Evolutionary conservation across 2,113 vertebrate genomes (phyloP), one percentile per base, ranked within the genome.

Genomic region (Cygnus buccinator): DNA sequence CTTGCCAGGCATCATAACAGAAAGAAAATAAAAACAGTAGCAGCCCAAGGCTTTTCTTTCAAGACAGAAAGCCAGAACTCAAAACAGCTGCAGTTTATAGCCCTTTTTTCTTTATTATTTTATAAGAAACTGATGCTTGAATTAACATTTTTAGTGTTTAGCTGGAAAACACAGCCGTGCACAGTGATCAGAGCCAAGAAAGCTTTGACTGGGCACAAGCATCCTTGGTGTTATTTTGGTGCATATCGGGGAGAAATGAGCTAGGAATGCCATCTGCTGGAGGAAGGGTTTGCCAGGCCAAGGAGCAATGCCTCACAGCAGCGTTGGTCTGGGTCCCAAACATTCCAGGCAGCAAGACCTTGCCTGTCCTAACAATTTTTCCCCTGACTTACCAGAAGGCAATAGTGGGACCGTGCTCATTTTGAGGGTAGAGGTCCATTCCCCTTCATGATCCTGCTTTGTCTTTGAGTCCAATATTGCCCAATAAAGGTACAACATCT

Each of bases 221-320:
- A 79, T 48, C 18, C 46, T 82, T 48, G 5, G 8, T 21, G 28
- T 54, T 35, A 33, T 72, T 72, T 52, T 26, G 8, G 31, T 29
- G 20, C 9, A 1, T 39, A 41, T 9, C 1, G 0, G 50, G 54
- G 58, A 97, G 93, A 95, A 94, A 92, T 50, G 63, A 94, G 78
- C 82, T 76, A 41, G 2, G 80, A 68, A 94, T 96, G 96, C 95
- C 96, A 97, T 73, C 96, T 97, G 81, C 94, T 96, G 96, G 97
- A 92, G 33, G 39, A 92, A 87, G 22, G 29, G 16, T 23, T 87
- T 83, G 55, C 62, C 65, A 72, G 83, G 33, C 65, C 35, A 48
- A 67, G 22, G 52, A 29, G 26, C 0, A 0, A 13, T 31, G 23
- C 23, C 28, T 83, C 2, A 0, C 21, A 54, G 41, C 5, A 54